Conservation (phyloP, 2,888 invertebrate species). For the Camptogramma bilineatum region DNA sequence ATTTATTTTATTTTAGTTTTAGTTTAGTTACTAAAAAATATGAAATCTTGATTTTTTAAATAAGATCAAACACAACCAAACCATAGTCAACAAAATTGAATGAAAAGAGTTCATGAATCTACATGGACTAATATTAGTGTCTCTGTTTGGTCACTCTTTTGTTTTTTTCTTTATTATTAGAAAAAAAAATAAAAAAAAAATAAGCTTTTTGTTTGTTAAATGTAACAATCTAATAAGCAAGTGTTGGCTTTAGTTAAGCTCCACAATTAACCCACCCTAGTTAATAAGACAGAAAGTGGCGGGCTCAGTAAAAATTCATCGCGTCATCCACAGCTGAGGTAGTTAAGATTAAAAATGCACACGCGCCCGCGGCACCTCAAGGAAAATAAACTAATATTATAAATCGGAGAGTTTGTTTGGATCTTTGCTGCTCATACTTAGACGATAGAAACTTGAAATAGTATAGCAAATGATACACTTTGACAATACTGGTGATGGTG, state of each 20-base stretch:
- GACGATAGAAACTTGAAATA: background rate
- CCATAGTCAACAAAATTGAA: too few relatives aligned
- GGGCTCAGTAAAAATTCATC: slow-evolving; percentile 79
- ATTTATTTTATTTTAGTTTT: too few relatives aligned
- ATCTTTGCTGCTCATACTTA: background rate
- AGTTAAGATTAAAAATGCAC: slow-evolving; percentile 83
- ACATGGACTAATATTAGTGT: too few relatives aligned
- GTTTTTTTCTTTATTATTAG: too few relatives aligned
- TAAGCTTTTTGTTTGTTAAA: slow-evolving; percentile 12
- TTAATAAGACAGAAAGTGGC: slow-evolving; percentile 76
- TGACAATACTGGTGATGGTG: too few relatives aligned
- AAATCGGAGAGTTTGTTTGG: background rate
- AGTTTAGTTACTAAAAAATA: background rate
- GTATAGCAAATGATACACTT: too few relatives aligned
- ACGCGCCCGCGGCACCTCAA: slow-evolving; percentile 71
- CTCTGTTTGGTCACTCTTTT: background rate
- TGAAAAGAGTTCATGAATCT: too few relatives aligned
- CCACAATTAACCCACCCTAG: slow-evolving; percentile 65
- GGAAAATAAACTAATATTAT: slow-evolving; percentile 59
- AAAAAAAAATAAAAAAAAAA: too few relatives aligned
- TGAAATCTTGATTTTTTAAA: background rate
- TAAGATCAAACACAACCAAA: too few relatives aligned
- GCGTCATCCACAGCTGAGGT: slow-evolving; percentile 71
- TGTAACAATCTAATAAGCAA: slow-evolving; percentile 32
- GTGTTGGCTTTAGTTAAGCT: slow-evolving; percentile 51